Conservation (phyloP, 2,113 vertebrate species). For the Climacteris rufus region DNA sequence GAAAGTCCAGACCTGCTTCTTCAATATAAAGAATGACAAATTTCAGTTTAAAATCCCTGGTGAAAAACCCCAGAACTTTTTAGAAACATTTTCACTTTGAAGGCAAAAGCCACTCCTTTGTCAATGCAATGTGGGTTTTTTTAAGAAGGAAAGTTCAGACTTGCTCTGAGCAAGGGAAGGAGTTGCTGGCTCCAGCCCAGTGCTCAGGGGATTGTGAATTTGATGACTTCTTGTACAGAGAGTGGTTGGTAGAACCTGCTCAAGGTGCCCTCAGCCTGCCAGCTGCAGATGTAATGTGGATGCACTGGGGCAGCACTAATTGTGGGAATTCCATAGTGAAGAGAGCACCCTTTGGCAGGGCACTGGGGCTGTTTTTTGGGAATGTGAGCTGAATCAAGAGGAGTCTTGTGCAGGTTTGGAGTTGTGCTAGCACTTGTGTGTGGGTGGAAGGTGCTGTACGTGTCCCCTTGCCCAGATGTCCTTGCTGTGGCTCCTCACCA, state of each 20-base stretch:
- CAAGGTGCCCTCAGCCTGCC: background rate
- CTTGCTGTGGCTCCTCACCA: accelerated
- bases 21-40: background rate
- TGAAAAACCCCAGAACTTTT: background rate
- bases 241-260: background rate
- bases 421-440: background rate
- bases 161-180: background rate
- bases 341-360: background rate
- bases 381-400: accelerated
- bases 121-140: background rate
- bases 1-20: background rate
- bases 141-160: background rate
- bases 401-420: background rate
- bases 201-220: background rate
- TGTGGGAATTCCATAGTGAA: background rate
- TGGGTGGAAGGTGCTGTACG: background rate
- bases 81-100: background rate
- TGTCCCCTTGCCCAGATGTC: background rate
- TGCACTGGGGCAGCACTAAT: background rate
- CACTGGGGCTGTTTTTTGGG: background rate
- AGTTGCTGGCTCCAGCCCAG: background rate
- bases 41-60: background rate
- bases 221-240: background rate
- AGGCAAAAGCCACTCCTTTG: background rate
- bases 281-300: background rate